phyloP scores from a whole-genome alignment of 1,140 invertebrate genomes.

The Drosophila gunungcola region DNA sequence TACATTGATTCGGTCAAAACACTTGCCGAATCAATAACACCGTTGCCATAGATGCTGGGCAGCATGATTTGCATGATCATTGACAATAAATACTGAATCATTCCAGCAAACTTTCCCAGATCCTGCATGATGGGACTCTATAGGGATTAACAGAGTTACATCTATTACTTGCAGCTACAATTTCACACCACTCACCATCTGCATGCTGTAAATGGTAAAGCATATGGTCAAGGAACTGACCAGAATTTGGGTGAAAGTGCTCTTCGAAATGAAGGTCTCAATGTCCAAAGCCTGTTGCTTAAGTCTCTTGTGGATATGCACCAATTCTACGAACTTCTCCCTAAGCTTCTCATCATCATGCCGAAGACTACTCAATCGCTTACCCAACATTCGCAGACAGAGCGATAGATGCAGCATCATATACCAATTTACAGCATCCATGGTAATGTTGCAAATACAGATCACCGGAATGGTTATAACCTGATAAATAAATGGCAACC shows the following conservation, averaged over 20 bases:
- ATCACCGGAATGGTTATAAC: conserved; percentile 32
- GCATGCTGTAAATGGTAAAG: conserved; percentile 57
- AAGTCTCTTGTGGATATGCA: conserved; percentile 30
- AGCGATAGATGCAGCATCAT: conserved; percentile 62
- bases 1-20: conserved; percentile 46
- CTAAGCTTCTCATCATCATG: background rate
- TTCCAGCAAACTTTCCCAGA: conserved; percentile 30
- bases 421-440: conserved; percentile 63
- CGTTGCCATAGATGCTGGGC: conserved; percentile 67
- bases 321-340: conserved; percentile 27
- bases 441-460: conserved; percentile 35
- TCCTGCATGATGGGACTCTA: conserved; percentile 32
- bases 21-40: conserved; percentile 49
- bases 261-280: conserved; percentile 53
- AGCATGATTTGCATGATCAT: conserved; percentile 64
- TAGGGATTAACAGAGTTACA: too few relatives aligned
- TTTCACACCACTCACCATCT: conserved; percentile 45
- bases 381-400: conserved; percentile 50
- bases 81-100: conserved; percentile 52
- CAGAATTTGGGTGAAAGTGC: conserved; percentile 58
- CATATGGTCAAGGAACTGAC: conserved; percentile 64
- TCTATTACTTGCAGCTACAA: too few relatives aligned
- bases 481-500: conserved; percentile 51
- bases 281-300: conserved; percentile 26
- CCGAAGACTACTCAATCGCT: conserved; percentile 27